A percentile compares a stretch with the other conserved stretches of the same genome.
Evolutionary conservation across 2,113 vertebrate species (phyloP).

Genomic region (Bettongia penicillata): DNA sequence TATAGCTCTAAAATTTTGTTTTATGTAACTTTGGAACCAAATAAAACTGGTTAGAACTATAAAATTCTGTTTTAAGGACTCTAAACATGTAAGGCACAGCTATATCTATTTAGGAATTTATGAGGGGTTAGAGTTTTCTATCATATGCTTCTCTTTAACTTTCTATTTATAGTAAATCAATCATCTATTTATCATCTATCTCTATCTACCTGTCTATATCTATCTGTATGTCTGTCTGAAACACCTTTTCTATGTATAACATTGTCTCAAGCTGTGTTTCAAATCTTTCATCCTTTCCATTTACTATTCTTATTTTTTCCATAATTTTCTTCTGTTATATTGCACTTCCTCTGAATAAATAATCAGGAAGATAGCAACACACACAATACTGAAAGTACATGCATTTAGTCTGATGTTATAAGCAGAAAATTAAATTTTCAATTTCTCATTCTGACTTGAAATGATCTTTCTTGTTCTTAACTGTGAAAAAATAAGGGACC

Average conservation of each 20-base stretch:
- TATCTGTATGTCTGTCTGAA: not conserved
- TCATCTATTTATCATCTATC: not conserved
- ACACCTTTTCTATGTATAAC: not conserved
- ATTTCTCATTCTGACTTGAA: slow-evolving; percentile 61
- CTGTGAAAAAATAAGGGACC: slow-evolving; percentile 52
- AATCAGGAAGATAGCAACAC: not conserved
- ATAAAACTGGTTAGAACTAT: not conserved
- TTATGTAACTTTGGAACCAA: not conserved
- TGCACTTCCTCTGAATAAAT: not conserved
- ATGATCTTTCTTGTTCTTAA: slow-evolving; percentile 52
- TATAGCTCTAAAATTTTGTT: not conserved
- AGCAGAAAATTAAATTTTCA: slow-evolving; percentile 70
- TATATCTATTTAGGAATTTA: not conserved
- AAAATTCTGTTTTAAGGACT: not conserved
- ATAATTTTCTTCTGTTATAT: slow-evolving; percentile 54
- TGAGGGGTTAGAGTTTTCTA: not conserved
- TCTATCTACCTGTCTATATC: not conserved
- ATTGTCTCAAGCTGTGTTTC: not conserved
- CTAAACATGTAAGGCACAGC: not conserved
- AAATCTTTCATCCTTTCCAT: not conserved
- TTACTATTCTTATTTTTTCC: not conserved
- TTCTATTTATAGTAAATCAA: not conserved
- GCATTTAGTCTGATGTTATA: slow-evolving; percentile 58
- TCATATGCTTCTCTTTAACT: not conserved
- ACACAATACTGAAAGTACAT: slow-evolving; percentile 31